These are phyloP conservation scores for Macrocentrus cingulum DNA, from an alignment of 1,140 invertebrate species.

Conservation along the genomic window DNA sequence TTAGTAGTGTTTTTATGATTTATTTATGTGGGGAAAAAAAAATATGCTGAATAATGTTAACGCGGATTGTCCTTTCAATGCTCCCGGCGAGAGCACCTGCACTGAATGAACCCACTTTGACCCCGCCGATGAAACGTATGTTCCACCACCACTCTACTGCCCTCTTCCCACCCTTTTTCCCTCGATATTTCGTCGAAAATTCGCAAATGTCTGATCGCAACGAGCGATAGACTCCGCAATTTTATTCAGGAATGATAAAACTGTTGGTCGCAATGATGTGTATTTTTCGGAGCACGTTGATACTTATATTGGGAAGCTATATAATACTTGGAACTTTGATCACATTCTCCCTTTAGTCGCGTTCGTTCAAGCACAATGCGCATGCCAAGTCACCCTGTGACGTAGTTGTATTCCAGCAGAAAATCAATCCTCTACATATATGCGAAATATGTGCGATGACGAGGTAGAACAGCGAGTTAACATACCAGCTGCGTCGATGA, in stretches of 20 bases:
- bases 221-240: too few species aligned
- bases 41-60: too few species aligned
- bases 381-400: conserved; percentile 42
- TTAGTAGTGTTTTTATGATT: not conserved
- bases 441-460: conserved; percentile 25
- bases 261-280: too few species aligned
- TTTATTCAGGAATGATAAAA: not conserved
- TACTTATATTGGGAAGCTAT: not conserved
- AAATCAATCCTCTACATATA: conserved; percentile 49
- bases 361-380: conserved; percentile 31
- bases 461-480: conserved; percentile 26
- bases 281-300: not conserved
- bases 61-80: conserved; percentile 6
- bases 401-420: conserved; percentile 40
- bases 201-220: too few species aligned
- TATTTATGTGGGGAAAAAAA: not conserved
- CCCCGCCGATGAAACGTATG: conserved; percentile 29
- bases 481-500: conserved; percentile 22
- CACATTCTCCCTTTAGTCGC: conserved; percentile 1
- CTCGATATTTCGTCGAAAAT: not conserved
- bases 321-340: conserved; percentile 2
- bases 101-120: conserved; percentile 48
- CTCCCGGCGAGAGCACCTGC: conserved; percentile 33
- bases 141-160: not conserved
- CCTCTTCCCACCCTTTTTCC: not conserved